A percentile compares a stretch with the other conserved stretches of the same genome.
Conservation (phyloP, 2,888 invertebrate species). For the Drosophila recens region DNA sequence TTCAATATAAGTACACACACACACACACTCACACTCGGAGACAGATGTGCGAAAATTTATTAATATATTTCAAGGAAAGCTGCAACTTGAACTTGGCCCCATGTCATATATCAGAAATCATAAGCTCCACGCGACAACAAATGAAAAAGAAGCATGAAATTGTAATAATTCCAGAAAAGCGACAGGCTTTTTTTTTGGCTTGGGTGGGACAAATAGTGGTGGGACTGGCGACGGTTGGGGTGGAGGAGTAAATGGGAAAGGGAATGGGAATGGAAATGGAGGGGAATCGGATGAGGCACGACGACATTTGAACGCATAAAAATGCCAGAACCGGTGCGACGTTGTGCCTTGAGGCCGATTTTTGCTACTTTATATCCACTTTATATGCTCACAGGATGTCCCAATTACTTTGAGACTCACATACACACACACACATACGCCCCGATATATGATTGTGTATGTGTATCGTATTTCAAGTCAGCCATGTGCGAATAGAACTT, state of each 20-base stretch:
- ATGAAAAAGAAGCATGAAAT: constrained; percentile 82
- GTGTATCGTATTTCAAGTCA: constrained; percentile 84
- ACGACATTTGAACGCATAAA: constrained; percentile 78
- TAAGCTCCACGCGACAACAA: constrained; percentile 81
- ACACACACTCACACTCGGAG: constrained; percentile 8
- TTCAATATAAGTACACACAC: constrained; percentile 55
- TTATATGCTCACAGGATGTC: constrained; percentile 84
- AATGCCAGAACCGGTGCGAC: constrained; percentile 77
- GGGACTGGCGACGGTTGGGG: not conserved
- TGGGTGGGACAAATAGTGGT: not conserved
- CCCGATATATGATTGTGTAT: constrained; percentile 33
- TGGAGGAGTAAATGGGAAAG: not conserved
- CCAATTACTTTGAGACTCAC: constrained; percentile 81
- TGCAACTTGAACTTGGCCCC: constrained; percentile 55
- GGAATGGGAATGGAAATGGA: not conserved
- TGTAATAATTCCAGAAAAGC: constrained; percentile 81
- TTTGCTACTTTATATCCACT: constrained; percentile 81
- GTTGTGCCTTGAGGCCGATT: constrained; percentile 73
- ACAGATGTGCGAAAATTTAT: constrained; percentile 67
- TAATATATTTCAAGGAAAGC: constrained; percentile 71
- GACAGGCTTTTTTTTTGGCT: constrained; percentile 31
- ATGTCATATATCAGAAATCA: constrained; percentile 84
- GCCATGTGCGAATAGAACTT: constrained; percentile 85
- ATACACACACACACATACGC: constrained; percentile 41
- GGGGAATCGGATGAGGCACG: constrained; percentile 67